phyloP scores from a whole-genome alignment of 2,797 vertebrate genomes.

The Adrianichthys oophorus region DNA sequence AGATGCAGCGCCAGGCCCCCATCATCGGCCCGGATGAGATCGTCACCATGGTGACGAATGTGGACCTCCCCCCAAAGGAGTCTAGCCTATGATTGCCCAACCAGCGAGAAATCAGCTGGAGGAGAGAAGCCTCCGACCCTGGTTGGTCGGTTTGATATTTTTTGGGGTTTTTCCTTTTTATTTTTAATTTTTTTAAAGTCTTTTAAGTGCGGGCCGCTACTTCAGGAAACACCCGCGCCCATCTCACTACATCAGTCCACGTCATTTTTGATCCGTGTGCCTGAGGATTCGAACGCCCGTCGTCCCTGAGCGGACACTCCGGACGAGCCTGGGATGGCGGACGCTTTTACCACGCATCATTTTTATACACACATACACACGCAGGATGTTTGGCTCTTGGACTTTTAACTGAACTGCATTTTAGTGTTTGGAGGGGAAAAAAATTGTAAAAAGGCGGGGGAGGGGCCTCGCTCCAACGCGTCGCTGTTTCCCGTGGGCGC shows the following conservation, averaged over 20 bases:
- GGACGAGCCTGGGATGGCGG: constrained; percentile 29
- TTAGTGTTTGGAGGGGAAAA: constrained; percentile 82
- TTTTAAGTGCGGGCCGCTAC: constrained; percentile 64
- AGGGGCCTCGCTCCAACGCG: constrained; percentile 84
- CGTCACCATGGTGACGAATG: constrained; percentile 97
- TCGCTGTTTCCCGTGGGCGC: constrained; percentile 83
- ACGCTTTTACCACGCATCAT: constrained; percentile 61
- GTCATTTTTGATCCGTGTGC: constrained; percentile 58
- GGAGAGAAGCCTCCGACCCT: constrained; percentile 57
- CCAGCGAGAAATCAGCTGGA: constrained; percentile 29
- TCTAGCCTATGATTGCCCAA: constrained; percentile 93
- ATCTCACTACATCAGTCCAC: constrained; percentile 52
- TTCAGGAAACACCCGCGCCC: constrained; percentile 68
- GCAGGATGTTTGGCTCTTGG: background rate
- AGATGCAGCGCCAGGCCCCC: constrained; percentile 95
- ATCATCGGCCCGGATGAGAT: constrained; percentile 93
- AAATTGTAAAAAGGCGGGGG: constrained; percentile 24
- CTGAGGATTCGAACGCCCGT: constrained; percentile 53
- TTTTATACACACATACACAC: constrained; percentile 51
- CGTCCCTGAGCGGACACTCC: constrained; percentile 13
- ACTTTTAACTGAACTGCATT: constrained; percentile 75
- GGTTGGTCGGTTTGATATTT: constrained; percentile 57
- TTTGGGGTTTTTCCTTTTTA: background rate
- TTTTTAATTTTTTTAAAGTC: constrained; percentile 15
- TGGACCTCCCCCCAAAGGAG: constrained; percentile 98